phyloP scores from a whole-genome alignment of 2,113 vertebrate genomes.

The Calypte anna region DNA sequence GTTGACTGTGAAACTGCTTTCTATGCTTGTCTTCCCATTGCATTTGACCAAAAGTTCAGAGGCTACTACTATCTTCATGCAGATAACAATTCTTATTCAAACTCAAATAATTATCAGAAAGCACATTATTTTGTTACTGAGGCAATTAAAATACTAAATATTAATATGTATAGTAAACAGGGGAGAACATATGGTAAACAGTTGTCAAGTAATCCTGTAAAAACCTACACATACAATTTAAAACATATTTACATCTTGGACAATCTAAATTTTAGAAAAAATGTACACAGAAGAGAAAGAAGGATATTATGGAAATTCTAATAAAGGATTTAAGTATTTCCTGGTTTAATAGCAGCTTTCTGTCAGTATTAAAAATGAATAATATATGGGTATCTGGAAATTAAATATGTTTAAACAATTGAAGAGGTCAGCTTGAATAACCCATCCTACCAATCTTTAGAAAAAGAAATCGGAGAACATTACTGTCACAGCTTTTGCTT shows the following conservation, averaged over 20 bases:
- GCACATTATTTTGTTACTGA: background rate
- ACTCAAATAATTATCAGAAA: background rate
- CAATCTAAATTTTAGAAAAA: background rate
- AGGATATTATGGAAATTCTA: background rate
- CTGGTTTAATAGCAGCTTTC: background rate
- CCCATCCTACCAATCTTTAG: background rate
- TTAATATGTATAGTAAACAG: background rate
- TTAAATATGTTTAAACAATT: background rate
- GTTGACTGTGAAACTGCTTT: background rate
- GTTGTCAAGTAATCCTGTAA: background rate
- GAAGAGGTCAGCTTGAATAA: background rate
- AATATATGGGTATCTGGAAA: background rate
- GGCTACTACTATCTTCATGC: background rate
- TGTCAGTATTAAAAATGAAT: background rate
- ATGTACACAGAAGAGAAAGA: background rate
- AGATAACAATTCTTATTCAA: background rate
- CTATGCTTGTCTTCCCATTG: background rate
- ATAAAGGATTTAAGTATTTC: background rate
- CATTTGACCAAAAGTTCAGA: background rate
- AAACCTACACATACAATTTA: background rate
- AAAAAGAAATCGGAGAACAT: background rate
- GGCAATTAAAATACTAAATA: background rate
- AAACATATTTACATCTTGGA: background rate
- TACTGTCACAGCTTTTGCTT: conserved; percentile 6
- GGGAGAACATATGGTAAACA: background rate